Conservation (phyloP, 2,113 vertebrate species). For the Rissa tridactyla region DNA sequence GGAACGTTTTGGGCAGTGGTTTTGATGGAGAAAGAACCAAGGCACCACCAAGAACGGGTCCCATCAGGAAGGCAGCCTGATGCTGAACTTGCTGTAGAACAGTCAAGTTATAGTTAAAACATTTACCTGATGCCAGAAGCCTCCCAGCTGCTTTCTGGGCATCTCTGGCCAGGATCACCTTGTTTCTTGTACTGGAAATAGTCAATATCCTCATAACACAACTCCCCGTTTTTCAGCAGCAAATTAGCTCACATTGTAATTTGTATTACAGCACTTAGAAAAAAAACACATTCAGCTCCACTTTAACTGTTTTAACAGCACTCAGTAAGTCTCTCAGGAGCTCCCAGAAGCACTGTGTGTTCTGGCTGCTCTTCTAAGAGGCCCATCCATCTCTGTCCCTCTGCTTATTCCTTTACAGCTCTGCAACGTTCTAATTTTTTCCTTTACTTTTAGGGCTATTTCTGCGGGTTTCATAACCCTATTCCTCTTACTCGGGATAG, state of each 20-base stretch:
- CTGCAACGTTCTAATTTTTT: background rate
- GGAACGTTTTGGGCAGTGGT: background rate
- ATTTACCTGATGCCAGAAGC: background rate
- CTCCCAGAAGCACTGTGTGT: constrained; percentile 29
- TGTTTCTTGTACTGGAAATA: background rate
- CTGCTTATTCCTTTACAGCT: constrained; percentile 31
- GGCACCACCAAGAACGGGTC: background rate
- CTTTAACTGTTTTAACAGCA: constrained; percentile 51
- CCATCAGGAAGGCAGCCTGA: background rate
- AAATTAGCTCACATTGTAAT: constrained; percentile 57
- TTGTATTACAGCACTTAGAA: constrained; percentile 16
- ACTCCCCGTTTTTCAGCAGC: background rate
- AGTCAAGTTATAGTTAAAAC: background rate
- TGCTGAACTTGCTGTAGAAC: background rate
- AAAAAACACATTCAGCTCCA: constrained; percentile 21
- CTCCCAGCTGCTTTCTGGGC: background rate
- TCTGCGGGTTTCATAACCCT: constrained; percentile 38
- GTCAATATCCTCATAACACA: constrained; percentile 30
- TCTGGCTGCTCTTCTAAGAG: constrained; percentile 45
- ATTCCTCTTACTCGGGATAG: constrained; percentile 8
- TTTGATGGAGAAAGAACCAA: background rate
- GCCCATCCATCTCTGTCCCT: constrained; percentile 42
- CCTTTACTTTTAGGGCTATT: constrained; percentile 39
- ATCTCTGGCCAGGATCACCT: background rate
- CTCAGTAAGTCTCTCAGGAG: constrained; percentile 50